Base-by-base conservation (phyloP, 2,797 vertebrate genomes). In the Gambusia yucatana region DNA sequence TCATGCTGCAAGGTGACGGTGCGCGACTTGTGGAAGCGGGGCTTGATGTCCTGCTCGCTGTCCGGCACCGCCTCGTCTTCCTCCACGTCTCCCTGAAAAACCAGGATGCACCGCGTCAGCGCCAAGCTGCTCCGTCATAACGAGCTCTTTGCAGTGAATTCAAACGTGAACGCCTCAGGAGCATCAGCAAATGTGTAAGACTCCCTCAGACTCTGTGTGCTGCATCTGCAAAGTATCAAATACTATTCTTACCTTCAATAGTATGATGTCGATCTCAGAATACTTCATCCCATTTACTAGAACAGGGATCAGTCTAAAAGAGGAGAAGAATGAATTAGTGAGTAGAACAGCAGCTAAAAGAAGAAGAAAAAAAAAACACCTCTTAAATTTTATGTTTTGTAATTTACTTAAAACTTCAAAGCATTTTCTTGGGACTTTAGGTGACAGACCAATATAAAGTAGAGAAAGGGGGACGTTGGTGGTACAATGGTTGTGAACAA, bases 211-310 rank as follows among this genome's bases (percentile, higher is more conserved):
- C 9, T 57, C 6, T 1, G 30, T 20, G 39, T 28, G 73, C 13
- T 17, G 28, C 30, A 14, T 25, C 22, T 61, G 43, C 13, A 28
- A 46, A 28, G 25, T 43, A n/a, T 4, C 11, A n/a, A 17, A n/a
- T 39, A 4, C 50, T 14, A 17, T 10, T 28, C 91, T 81, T 63
- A 98, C 98, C 97, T 99, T 99, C 48, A 99, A 93, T 77, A 99
- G 88, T 88, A 99, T 99, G 88, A 98, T 99, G 93, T 99, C 98
- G 0, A 99, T 98, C 94, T 99, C 98, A 0, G 98, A 98, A 91
- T 99, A 99, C 80, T 98, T 98, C 98, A 99, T 99, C 13, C 98
- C 98, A 0, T 97, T 98, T 44, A 99, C 98, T 90, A 98, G 93
- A 88, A 98, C 98, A 3, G 98, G 98, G 79, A 95, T 98, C 72